Base-by-base conservation (phyloP, 1,140 invertebrate species). In the Eriosoma lanigerum region DNA sequence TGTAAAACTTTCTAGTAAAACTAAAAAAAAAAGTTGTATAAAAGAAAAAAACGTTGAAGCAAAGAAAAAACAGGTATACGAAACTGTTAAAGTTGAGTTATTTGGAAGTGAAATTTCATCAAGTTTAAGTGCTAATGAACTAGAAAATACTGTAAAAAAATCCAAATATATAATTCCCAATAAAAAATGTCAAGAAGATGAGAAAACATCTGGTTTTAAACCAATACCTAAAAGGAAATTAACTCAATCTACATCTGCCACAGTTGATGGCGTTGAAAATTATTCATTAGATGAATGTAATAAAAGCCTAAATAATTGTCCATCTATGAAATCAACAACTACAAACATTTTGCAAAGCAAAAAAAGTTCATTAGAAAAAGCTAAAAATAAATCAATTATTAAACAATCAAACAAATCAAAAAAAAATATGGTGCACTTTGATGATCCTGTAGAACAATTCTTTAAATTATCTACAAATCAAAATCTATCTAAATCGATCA, bases 371-470 rank as follows among this genome's bases (percentile, higher is more conserved):
- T 10, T 21, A 38, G 32, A 38, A 32, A 32, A 66, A 76, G 44
- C 13, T 15, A 17, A 73, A 52, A n/a, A 73, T 0, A 8, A 17
- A 38, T 32, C 21, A 46, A 48, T 46, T 48, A 72, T 17, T 48
- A 78, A 44, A 58, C 29, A 38, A 24, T 44, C 32, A 60, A 76
- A 44, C 44, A 75, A 75, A 58, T 21, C 1, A n/a, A 75, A 38
- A 17, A 78, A 78, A 17, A 19, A 10, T 3, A 78, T 78, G 73
- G 73, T 78, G 19, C 73, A 78, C 60, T 78, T 78, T 78, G 73
- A 78, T 60, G 73, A 78, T 10, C 73, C 73, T 9, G 73, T 60
- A 9, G 54, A 78, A 78, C 6, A 44, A 78, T 38, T 46, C 38
- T 10, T 46, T 56, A 44, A 12, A 29, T 19, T 38, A 1, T 19